Evolutionary conservation across 2,888 invertebrate genomes (phyloP).

Genomic region (Eilema depressum): DNA sequence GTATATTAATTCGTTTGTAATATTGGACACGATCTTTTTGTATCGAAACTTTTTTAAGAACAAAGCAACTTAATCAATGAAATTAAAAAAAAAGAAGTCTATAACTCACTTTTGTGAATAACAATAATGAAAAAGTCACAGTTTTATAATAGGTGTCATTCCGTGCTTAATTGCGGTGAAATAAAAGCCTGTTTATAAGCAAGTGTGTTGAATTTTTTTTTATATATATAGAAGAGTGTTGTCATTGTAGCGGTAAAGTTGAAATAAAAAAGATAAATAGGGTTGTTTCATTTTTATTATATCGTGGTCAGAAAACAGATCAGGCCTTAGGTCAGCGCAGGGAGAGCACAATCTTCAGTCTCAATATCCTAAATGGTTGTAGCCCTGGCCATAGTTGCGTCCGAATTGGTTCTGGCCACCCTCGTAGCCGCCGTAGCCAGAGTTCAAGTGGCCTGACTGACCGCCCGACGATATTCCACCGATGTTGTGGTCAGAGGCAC

Average conservation of each 20-base stretch:
- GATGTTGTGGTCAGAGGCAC: slow-evolving; percentile 26
- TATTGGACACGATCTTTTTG: too few species aligned
- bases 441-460: slow-evolving; percentile 15
- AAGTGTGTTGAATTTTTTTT: too few species aligned
- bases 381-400: slow-evolving; percentile 23
- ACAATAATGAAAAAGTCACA: too few species aligned
- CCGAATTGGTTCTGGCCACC: slow-evolving; percentile 8
- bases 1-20: too few species aligned
- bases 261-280: background rate
- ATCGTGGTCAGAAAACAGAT: background rate
- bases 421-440: slow-evolving; percentile 19
- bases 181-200: too few species aligned
- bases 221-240: background rate
- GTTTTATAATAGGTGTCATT: too few species aligned
- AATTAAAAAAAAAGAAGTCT: too few species aligned
- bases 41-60: too few species aligned
- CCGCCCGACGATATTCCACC: slow-evolving; percentile 22
- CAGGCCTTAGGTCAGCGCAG: too few species aligned
- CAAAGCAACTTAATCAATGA: too few species aligned
- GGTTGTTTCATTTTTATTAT: background rate
- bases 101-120: too few species aligned
- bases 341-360: background rate
- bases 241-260: background rate
- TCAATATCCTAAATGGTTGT: background rate
- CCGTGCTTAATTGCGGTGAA: too few species aligned